Base-by-base conservation (phyloP, 2,113 vertebrate genomes). In the Pundamilia nyererei region DNA sequence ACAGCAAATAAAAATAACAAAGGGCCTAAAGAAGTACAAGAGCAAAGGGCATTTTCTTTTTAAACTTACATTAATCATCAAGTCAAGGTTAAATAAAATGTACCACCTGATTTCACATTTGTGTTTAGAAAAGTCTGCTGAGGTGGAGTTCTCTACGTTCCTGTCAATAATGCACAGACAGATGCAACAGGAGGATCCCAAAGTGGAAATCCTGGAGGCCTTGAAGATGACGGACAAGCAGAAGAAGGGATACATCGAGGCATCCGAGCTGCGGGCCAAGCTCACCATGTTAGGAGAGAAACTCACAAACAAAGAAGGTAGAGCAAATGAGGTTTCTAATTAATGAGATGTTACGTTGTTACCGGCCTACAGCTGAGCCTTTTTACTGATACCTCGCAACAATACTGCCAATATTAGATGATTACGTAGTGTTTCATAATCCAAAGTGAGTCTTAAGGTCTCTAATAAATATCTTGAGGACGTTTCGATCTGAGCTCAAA, bases 141-240 rank as follows among this genome's bases (percentile, higher is more conserved):
- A 98, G 89, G n/a, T 99, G 95, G 99, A 99, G 85, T 99, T 99
- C 95, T 99, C 98, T 12, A 97, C 96, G 0, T 99, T 99, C 94
- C 97, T 99, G 89, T 97, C 95, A 14, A 97, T 99, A 58, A 99
- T 99, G 97, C 97, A 99, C 94, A 93, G 94, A 31, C 98, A 99
- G 91, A 96, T 94, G 79, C 97, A 98, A 90, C 98, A 99, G 89
- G 98, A 99, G 84, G 97, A 98, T 53, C 98, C 98, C 0, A 94
- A 97, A 93, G 87, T 79, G 3, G 98, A 99, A 90, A 99, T 99
- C 93, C 96, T 98, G 81, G 91, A 96, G 2, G 98, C 99, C 13
- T 89, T 99, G 96, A 84, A 97, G 90, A 99, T 99, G 99, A 94
- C 97, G 0, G 99, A 99, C 96, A 96, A 96, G 85, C 97, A 98